A percentile compares a stretch with the other conserved stretches of the same genome.
These are phyloP conservation scores for Drosophila pandora DNA, from an alignment of 1,140 invertebrate species.

Conservation along the genomic window DNA sequence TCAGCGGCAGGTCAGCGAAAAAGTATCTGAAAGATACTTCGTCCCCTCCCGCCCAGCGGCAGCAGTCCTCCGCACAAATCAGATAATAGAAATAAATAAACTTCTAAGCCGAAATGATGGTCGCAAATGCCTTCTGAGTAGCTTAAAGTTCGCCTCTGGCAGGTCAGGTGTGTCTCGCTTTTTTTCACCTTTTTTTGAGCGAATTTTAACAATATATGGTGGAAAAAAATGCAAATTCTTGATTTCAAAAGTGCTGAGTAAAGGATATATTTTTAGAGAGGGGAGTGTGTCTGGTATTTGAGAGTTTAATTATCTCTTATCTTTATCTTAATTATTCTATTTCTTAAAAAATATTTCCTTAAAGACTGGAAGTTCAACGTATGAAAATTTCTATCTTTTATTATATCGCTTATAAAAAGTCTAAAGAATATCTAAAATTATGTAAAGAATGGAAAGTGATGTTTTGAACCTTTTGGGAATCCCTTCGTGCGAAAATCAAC, in stretches of 20 bases:
- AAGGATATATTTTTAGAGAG: background rate
- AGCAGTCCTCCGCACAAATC: slow-evolving; percentile 34
- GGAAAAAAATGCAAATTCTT: background rate
- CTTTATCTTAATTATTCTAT: background rate
- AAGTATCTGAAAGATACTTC: slow-evolving; percentile 18
- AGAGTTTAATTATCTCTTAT: background rate
- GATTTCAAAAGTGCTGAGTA: background rate
- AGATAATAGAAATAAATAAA: slow-evolving; percentile 55
- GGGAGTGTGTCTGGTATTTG: background rate
- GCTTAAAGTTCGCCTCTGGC: slow-evolving; percentile 22
- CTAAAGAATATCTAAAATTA: no score
- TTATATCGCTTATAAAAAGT: no score
- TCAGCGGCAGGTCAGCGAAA: slow-evolving; percentile 51
- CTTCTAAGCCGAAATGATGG: slow-evolving; percentile 52
- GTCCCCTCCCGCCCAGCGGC: no score
- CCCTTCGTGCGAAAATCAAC: no score
- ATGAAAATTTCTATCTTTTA: no score
- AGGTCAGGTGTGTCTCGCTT: slow-evolving; percentile 24
- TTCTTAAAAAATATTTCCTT: no score
- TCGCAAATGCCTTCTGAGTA: background rate
- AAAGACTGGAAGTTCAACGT: no score
- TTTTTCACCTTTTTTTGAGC: background rate
- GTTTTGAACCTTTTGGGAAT: no score
- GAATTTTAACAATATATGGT: background rate
- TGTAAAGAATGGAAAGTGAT: no score